Evolutionary conservation across 2,113 vertebrate genomes (phyloP).

Genomic region (Myxocyprinus asiaticus): DNA sequence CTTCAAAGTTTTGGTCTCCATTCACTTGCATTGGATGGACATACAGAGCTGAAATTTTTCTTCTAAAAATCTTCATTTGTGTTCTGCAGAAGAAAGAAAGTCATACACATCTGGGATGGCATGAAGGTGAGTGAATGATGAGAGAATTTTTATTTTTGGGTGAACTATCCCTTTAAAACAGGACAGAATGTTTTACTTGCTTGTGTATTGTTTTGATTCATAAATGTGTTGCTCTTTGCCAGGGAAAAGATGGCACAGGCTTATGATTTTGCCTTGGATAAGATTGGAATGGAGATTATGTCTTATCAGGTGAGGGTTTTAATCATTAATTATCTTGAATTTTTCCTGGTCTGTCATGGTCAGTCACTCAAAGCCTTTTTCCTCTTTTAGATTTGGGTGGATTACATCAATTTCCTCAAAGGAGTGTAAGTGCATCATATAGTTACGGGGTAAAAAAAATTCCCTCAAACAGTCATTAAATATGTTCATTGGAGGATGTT

Average conservation of each 20-base stretch:
- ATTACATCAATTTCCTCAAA: slow-evolving; percentile 99
- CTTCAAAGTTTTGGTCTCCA: too few species aligned
- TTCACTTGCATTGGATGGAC: too few species aligned
- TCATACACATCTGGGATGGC: too few species aligned
- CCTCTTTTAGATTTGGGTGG: slow-evolving; percentile 95
- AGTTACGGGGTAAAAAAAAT: too few species aligned
- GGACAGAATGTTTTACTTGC: too few species aligned
- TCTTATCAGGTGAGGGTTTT: slow-evolving; percentile 89
- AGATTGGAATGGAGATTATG: slow-evolving; percentile 99
- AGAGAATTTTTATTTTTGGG: too few species aligned
- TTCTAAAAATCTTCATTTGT: too few species aligned
- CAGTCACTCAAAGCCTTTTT: slow-evolving; percentile 36
- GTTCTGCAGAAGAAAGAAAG: too few species aligned
- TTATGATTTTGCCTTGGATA: slow-evolving; percentile 98
- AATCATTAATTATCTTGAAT: not conserved
- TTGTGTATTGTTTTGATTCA: too few species aligned
- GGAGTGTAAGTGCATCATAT: slow-evolving; percentile 89
- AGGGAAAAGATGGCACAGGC: slow-evolving; percentile 99
- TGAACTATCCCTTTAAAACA: too few species aligned
- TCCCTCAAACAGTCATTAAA: not conserved
- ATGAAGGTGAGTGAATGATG: too few species aligned
- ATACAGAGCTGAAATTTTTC: too few species aligned
- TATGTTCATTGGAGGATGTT: not conserved
- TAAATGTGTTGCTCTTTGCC: slow-evolving; percentile 24
- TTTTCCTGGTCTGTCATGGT: not conserved